These are phyloP conservation scores for Phortica magna DNA, from an alignment of 2,888 invertebrate genomes.

Conservation along the genomic window DNA sequence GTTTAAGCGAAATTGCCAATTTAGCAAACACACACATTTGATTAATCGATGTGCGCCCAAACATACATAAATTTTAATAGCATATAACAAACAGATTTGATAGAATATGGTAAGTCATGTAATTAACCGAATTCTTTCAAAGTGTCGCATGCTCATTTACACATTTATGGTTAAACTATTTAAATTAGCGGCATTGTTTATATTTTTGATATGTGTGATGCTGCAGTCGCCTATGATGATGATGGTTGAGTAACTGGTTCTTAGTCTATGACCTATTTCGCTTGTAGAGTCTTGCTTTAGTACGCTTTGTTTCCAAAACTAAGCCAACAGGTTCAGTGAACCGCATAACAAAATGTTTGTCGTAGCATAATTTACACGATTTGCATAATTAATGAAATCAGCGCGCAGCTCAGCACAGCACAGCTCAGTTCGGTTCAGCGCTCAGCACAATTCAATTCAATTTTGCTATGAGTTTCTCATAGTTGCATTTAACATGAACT, in stretches of 20 bases:
- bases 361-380: constrained; percentile 48
- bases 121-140: constrained; percentile 5
- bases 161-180: constrained; percentile 65
- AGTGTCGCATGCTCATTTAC: constrained; percentile 56
- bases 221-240: background rate
- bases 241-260: constrained; percentile 57
- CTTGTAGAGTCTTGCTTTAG: too few species aligned
- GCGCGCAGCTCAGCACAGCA: constrained; percentile 1
- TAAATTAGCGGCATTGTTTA: constrained; percentile 46
- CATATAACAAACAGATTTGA: too few species aligned
- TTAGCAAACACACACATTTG: background rate
- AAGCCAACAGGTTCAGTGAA: constrained; percentile 59
- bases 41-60: too few species aligned
- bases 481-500: background rate
- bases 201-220: constrained; percentile 5
- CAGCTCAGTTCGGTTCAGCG: background rate
- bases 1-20: constrained; percentile 12
- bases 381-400: constrained; percentile 59
- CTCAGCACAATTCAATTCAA: background rate
- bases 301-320: background rate
- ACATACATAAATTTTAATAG: too few species aligned
- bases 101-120: background rate
- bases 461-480: background rate
- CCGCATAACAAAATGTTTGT: constrained; percentile 52
- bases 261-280: constrained; percentile 59